These are phyloP conservation scores for Gopherus evgoodei DNA, from an alignment of 2,113 vertebrate genomes.

Conservation along the genomic window DNA sequence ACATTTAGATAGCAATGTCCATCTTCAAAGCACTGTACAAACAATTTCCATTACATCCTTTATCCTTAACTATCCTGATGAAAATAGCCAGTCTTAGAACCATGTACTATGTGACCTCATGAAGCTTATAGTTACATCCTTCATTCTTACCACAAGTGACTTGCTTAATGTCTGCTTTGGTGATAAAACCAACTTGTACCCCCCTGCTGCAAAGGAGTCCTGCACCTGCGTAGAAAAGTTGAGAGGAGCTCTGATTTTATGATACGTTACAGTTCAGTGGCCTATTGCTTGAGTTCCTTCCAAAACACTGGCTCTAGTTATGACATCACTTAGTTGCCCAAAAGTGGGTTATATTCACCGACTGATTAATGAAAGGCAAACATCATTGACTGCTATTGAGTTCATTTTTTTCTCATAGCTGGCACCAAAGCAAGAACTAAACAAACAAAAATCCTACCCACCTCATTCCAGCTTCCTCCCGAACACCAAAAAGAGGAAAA, in stretches of 20 bases:
- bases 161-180: slow-evolving; percentile 58
- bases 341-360: slow-evolving; percentile 36
- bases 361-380: slow-evolving; percentile 23
- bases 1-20: slow-evolving; percentile 46
- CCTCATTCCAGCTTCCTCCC: background rate
- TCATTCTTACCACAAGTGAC: slow-evolving; percentile 8
- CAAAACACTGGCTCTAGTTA: background rate
- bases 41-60: slow-evolving; percentile 23
- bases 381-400: background rate
- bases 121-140: background rate
- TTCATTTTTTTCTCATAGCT: slow-evolving; percentile 11
- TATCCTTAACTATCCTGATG: slow-evolving; percentile 14
- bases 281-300: slow-evolving; percentile 21
- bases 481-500: background rate
- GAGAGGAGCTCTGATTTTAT: slow-evolving; percentile 51
- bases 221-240: background rate
- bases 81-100: background rate
- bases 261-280: slow-evolving; percentile 42
- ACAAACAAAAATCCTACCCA: background rate
- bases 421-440: background rate
- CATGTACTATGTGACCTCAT: background rate
- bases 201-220: slow-evolving; percentile 37
- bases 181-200: slow-evolving; percentile 42
- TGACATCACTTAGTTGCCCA: background rate
- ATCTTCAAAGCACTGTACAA: slow-evolving; percentile 50